Base-by-base conservation (phyloP, 2,888 invertebrate species). In the Selenia dentaria region DNA sequence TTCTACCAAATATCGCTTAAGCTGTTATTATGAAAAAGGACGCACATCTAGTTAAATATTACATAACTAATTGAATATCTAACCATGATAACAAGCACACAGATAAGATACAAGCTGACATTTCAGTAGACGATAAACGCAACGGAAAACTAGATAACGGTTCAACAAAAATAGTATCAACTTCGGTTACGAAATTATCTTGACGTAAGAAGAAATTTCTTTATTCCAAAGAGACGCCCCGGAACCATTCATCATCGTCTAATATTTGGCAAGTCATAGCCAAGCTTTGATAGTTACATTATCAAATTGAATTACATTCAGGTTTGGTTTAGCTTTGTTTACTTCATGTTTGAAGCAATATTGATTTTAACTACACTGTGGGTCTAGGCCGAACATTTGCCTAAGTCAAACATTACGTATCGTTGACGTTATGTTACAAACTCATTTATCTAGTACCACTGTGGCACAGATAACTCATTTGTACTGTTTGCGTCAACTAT, bases 231-330 rank as follows among this genome's bases (percentile, higher is more conserved):
- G 60, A 63, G 58, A 50, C 45, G 58, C 44, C 44, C 42, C 40
- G 48, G 46, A 55, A 51, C 59, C 60, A 61, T 72, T 64, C 54
- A 64, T 70, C 65, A 64, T 65, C 60, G 62, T 70, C 57, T 51
- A 54, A 50, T 59, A 58, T 67, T 61, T 67, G 66, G 58, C 57
- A 64, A 64, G 62, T 74, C 70, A 69, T 56, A 48, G 53, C 35
- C 47, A 56, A 52, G 56, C 61, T 61, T 61, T 59, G 54, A 54
- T 61, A 54, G 42, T 59, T 54, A 42, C 51, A 53, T 64, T 42
- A 59, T 40, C 29, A 49, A 64, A 64, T 54, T 62, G 41, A 55
- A 61, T 57, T 54, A 59, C 41, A 52, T 49, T 45, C 57, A 54
- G 49, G 38, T 48, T 46, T 34, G 43, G 24, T 28, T 37, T n/a